Conservation (phyloP, 23 tunicate genomes). For the Styela clava region DNA sequence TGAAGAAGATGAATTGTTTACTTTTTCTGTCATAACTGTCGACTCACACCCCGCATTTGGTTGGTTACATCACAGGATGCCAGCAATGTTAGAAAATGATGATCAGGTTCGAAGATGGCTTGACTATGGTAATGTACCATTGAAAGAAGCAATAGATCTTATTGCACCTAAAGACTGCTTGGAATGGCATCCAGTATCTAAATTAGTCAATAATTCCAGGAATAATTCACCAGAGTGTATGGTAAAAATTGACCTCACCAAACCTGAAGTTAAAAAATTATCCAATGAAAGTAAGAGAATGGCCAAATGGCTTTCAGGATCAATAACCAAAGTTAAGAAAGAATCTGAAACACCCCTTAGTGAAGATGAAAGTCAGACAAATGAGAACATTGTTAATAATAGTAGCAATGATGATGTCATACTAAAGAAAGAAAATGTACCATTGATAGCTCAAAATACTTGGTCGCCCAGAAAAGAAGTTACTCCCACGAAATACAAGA, state of each 20-base stretch:
- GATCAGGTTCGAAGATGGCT: constrained; percentile 59
- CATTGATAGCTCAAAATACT: no score
- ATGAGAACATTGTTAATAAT: not conserved
- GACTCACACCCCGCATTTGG: constrained; percentile 65
- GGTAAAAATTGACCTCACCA: constrained; percentile 20
- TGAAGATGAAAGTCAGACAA: constrained; percentile 6
- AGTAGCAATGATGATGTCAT: no score
- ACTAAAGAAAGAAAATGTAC: no score
- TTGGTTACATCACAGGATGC: constrained; percentile 91
- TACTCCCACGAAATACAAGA: no score
- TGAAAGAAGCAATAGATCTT: constrained; percentile 61
- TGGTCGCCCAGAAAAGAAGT: no score
- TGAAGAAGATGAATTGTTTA: constrained; percentile 59
- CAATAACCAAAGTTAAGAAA: not conserved
- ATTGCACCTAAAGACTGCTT: constrained; percentile 67
- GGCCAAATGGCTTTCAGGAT: constrained; percentile 28
- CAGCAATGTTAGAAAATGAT: constrained; percentile 69
- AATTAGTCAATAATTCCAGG: constrained; percentile 66
- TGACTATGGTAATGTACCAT: constrained; percentile 58
- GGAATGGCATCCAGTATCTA: constrained; percentile 73
- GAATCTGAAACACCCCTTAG: not conserved
- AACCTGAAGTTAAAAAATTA: not conserved
- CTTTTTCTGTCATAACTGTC: constrained; percentile 87
- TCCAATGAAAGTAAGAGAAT: constrained; percentile 8
- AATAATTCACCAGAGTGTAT: constrained; percentile 59